A percentile compares a stretch with the other conserved stretches of the same genome.
Evolutionary conservation across 2,113 vertebrate species (phyloP).

Genomic region (Anolis carolinensis): DNA sequence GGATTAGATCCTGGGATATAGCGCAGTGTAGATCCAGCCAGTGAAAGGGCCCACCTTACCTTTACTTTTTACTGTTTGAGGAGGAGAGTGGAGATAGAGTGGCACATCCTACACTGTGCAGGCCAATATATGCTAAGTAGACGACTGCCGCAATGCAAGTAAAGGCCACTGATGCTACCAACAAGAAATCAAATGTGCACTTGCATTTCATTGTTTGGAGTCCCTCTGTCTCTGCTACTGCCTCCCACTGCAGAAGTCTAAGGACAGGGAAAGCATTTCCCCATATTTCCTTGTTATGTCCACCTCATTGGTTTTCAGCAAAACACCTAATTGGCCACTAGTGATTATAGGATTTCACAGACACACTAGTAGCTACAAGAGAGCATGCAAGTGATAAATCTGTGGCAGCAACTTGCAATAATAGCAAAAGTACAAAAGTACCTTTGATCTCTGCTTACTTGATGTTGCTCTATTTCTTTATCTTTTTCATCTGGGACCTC

Average conservation of each 20-base stretch:
- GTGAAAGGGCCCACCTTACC: neutral
- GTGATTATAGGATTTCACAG: neutral
- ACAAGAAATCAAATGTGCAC: neutral
- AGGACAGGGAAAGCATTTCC: neutral
- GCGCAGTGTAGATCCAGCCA: no score
- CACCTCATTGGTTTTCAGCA: neutral
- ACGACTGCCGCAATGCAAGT: neutral
- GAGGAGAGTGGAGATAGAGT: neutral
- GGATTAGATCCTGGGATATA: no score
- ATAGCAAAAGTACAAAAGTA: neutral
- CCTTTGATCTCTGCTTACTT: neutral
- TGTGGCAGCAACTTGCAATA: neutral
- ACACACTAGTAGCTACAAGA: neutral
- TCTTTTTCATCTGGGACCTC: slow-evolving; percentile 15
- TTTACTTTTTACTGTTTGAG: neutral
- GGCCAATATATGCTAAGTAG: neutral
- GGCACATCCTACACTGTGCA: neutral
- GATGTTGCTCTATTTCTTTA: neutral
- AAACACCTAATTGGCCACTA: neutral
- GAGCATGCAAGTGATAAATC: neutral
- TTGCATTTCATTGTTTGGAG: neutral
- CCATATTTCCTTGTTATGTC: no score
- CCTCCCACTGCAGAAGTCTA: neutral
- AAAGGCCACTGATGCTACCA: neutral
- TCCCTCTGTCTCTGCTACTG: neutral